Base-by-base conservation (phyloP, 1,140 invertebrate species). In the Drosophila punjabiensis region DNA sequence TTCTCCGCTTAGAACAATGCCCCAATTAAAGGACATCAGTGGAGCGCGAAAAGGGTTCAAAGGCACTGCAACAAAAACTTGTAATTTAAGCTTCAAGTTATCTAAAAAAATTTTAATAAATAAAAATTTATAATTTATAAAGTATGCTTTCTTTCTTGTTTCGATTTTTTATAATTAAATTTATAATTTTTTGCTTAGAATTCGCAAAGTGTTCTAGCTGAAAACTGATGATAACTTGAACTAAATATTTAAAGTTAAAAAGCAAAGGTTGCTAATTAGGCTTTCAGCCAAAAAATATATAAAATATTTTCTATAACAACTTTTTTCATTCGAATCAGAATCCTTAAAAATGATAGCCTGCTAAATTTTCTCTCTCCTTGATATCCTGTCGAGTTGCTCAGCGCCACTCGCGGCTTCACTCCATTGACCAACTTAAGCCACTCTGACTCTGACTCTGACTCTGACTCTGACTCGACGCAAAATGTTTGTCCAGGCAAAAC, bases 401-500 rank as follows among this genome's bases (percentile, higher is more conserved):
- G 16, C 24, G 14, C 24, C 58, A 68, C 52, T 68, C 30, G 59
- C 53, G 33, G n/a, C 33, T 35, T 30, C 67, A 70, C 65, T 75
- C 69, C 55, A 74, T 74, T 75, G 62, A 77, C 74, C 74, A 77
- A 77, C 63, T 77, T 71, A 70, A 69, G 64, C 68, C 68, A 71
- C 68, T 41, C 68, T 24, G 24, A 24, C 3, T 24, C 24, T 24
- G 24, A 24, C 24, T 24, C 24, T 24, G 24, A 24, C 24, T 24
- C 24, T 24, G 24, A 68, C 66, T 37, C 61, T 33, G 64, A 73
- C 63, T 50, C 20, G 5, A 45, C 37, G 53, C 65, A 79, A 60
- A 76, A 78, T 79, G 77, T 79, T 79, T 70, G 76, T 69, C 65
- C 76, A 78, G 59, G 76, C 76, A 78, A 62, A 71, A 64, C 43